Percentiles rank a stretch among this genome's conserved stretches.
These are phyloP conservation scores for Zeus faber DNA, from an alignment of 2,113 vertebrate genomes.

Conservation along the genomic window DNA sequence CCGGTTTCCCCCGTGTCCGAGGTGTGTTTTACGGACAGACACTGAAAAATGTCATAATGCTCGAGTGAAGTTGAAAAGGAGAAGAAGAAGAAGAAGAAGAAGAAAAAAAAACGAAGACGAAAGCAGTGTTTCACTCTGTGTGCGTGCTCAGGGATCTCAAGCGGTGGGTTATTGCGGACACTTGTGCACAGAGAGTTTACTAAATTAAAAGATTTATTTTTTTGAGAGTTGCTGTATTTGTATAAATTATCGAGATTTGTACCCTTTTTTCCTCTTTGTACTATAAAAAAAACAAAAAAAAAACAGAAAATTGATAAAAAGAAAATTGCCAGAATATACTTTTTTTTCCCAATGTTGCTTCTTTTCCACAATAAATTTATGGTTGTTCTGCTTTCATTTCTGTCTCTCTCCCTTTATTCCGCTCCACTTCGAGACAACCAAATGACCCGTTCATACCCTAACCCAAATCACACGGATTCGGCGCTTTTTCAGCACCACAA, in stretches of 20 bases:
- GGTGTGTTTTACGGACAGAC: constrained; percentile 59
- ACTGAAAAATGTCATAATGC: constrained; percentile 49
- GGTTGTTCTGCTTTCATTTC: constrained; percentile 66
- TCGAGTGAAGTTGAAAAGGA: constrained; percentile 53
- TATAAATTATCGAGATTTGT: constrained; percentile 98
- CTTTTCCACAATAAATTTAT: constrained; percentile 89
- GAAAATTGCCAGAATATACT: constrained; percentile 85
- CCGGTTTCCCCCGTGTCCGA: constrained; percentile 55
- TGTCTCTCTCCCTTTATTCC: constrained; percentile 20
- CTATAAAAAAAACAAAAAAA: constrained; percentile 75
- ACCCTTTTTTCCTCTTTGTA: constrained; percentile 88
- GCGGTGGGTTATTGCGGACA: constrained; percentile 83
- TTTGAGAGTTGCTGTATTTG: constrained; percentile 92
- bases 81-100: too few relatives aligned
- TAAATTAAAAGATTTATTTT: constrained; percentile 98
- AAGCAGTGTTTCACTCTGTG: constrained; percentile 76
- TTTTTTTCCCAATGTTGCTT: constrained; percentile 78
- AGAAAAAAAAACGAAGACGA: too few relatives aligned
- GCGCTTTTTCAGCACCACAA: not conserved
- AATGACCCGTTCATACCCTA: not conserved
- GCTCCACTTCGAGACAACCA: not conserved
- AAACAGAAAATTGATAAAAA: constrained; percentile 79
- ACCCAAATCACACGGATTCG: not conserved
- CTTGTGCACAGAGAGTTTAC: constrained; percentile 89
- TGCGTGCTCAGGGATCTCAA: constrained; percentile 97